Conservation (phyloP, 2,888 invertebrate species). For the Lamproptera curius region DNA sequence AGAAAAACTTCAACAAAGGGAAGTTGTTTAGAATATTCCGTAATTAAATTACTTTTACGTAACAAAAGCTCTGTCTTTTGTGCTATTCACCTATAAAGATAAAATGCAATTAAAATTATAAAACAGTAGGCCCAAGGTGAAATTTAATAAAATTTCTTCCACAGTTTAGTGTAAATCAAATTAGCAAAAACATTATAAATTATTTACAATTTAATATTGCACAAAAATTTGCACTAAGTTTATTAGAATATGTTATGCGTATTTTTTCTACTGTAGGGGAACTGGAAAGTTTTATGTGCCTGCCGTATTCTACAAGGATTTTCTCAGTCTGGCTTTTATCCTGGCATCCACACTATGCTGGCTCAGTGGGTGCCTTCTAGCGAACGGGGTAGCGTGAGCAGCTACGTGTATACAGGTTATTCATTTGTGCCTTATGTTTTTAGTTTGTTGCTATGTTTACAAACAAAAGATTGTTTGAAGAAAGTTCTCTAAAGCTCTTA, state of each 20-base stretch:
- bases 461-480: no score
- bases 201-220: no score
- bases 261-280: constrained; percentile 71
- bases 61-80: not conserved
- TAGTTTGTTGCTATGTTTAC: no score
- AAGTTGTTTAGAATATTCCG: constrained; percentile 8
- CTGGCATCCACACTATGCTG: constrained; percentile 81
- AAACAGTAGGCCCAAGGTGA: not conserved
- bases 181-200: no score
- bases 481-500: no score
- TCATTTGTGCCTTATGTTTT: no score
- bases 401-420: constrained; percentile 71
- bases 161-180: no score
- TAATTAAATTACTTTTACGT: constrained; percentile 14
- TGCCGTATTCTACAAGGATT: constrained; percentile 86
- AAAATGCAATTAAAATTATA: not conserved
- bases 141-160: no score
- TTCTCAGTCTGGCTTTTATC: constrained; percentile 83
- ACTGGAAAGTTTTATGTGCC: constrained; percentile 79
- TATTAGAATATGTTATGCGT: no score
- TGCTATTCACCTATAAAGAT: not conserved
- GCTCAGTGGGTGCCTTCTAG: constrained; percentile 84
- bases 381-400: constrained; percentile 78
- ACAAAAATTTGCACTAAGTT: no score
- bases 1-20: constrained; percentile 14